Percentiles rank a stretch among this genome's conserved stretches.
Evolutionary conservation across 2,888 invertebrate species (phyloP).

Genomic region (Chloroclystis v-ata): DNA sequence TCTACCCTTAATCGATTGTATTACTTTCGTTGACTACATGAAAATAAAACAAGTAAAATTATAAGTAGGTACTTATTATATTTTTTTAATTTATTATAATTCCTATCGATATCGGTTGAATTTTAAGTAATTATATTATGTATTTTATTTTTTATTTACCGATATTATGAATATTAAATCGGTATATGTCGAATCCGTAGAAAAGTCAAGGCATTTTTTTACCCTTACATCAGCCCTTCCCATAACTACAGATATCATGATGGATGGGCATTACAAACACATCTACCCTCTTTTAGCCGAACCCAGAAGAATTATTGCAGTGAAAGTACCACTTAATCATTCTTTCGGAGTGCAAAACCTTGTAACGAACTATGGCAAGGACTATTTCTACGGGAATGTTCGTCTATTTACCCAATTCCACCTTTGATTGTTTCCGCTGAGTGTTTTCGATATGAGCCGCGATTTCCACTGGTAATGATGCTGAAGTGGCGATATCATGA

Average conservation of each 20-base stretch:
- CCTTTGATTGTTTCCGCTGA: constrained; percentile 16
- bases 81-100: too few relatives aligned
- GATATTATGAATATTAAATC: too few relatives aligned
- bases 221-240: not conserved
- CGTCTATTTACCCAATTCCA: constrained; percentile 19
- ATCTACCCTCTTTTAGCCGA: constrained; percentile 31
- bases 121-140: too few relatives aligned
- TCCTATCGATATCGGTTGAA: too few relatives aligned
- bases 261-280: constrained; percentile 45
- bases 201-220: not conserved
- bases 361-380: constrained; percentile 39
- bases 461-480: constrained; percentile 3
- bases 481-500: not conserved
- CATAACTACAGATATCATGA: constrained; percentile 32
- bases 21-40: too few relatives aligned
- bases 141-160: too few relatives aligned
- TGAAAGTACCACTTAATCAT: constrained; percentile 50
- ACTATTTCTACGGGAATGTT: constrained; percentile 13
- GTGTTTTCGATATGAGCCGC: constrained; percentile 13
- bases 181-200: too few relatives aligned
- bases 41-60: too few relatives aligned
- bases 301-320: constrained; percentile 2
- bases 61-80: too few relatives aligned
- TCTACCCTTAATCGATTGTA: too few relatives aligned
- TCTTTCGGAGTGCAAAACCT: constrained; percentile 63